Conservation (phyloP, 2,797 vertebrate species). For the Crenuchus spilurus region DNA sequence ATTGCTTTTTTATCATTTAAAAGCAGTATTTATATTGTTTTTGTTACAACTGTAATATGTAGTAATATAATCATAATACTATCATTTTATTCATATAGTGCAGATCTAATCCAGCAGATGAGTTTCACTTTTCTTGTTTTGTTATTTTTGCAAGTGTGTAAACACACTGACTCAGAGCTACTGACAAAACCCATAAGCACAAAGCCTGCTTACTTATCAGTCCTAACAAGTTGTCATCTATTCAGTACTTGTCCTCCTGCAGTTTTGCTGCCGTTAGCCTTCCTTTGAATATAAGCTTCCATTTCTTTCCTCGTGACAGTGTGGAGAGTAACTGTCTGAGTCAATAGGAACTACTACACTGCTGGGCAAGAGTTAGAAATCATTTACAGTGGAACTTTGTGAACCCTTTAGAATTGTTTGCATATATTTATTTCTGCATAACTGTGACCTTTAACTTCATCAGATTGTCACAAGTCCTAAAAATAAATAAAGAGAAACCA, state of each 20-base stretch:
- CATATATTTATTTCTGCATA: too few relatives aligned
- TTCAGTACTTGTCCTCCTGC: constrained; percentile 8
- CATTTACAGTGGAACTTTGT: too few relatives aligned
- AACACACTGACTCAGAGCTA: constrained; percentile 20
- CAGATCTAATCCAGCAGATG: background rate
- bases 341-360: background rate
- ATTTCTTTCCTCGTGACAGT: background rate
- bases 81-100: background rate
- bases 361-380: too few relatives aligned
- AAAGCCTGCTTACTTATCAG: constrained; percentile 13
- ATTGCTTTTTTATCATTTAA: too few relatives aligned
- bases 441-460: too few relatives aligned
- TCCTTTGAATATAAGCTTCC: constrained; percentile 1
- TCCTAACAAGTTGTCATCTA: constrained; percentile 16
- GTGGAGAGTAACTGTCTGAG: background rate
- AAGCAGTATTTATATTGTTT: too few relatives aligned
- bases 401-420: too few relatives aligned
- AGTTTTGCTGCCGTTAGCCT: constrained; percentile 1
- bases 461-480: too few relatives aligned
- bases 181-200: constrained; percentile 37
- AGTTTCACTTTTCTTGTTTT: background rate
- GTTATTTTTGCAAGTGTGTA: background rate
- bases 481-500: too few relatives aligned
- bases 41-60: too few relatives aligned
- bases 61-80: background rate